Percentiles rank a stretch among this genome's conserved stretches.
Conservation (phyloP, 1,140 invertebrate species). For the Anastrepha obliqua region DNA sequence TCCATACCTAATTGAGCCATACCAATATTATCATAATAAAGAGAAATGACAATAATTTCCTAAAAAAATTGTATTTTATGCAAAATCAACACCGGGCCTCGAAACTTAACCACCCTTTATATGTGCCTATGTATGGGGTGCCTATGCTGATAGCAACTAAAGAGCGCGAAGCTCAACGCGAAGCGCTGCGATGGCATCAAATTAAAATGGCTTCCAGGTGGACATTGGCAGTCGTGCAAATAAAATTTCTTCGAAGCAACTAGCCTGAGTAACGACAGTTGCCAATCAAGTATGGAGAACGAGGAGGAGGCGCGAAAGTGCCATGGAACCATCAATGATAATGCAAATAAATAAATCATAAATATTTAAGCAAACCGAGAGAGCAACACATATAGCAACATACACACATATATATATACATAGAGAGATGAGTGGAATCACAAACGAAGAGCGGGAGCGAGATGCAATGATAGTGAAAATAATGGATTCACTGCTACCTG, state of each 20-base stretch:
- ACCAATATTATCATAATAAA: no score
- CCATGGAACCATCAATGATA: neutral
- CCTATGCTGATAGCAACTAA: neutral
- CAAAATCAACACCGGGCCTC: no score
- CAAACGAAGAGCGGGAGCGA: neutral
- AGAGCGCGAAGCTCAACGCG: neutral
- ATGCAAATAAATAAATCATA: conserved; percentile 25
- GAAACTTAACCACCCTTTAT: no score
- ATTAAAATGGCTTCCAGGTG: neutral
- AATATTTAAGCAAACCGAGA: neutral
- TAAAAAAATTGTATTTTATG: no score
- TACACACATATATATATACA: no score
- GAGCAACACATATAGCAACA: neutral
- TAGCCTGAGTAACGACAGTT: neutral
- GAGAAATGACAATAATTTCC: no score
- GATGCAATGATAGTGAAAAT: neutral
- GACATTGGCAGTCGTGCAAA: neutral
- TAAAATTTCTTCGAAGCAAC: neutral
- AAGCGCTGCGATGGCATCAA: neutral
- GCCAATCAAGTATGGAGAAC: neutral
- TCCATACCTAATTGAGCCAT: no score
- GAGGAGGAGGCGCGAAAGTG: neutral
- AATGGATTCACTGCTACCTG: neutral
- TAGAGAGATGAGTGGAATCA: neutral
- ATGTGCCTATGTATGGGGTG: no score